These are phyloP conservation scores for Oligia strigilis DNA, from an alignment of 2,888 invertebrate genomes.

Conservation along the genomic window DNA sequence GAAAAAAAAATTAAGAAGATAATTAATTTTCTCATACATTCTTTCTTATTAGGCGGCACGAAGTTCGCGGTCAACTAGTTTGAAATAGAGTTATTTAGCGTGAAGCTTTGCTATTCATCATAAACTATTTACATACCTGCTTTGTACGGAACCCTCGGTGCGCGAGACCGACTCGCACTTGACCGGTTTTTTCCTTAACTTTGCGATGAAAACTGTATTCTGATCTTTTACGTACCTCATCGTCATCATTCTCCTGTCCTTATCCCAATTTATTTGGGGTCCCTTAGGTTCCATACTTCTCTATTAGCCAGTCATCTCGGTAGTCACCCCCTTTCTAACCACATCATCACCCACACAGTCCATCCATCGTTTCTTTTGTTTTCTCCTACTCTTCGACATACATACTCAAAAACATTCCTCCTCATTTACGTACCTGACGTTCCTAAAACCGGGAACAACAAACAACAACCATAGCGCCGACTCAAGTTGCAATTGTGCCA, in stretches of 20 bases:
- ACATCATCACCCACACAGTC: no score
- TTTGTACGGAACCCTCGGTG: no score
- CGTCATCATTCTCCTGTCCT: neutral
- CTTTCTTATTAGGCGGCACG: no score
- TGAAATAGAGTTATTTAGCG: constrained; percentile 7
- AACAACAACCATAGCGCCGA: no score
- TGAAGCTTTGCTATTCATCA: neutral
- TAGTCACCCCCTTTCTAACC: neutral
- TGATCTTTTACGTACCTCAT: neutral
- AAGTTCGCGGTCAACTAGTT: neutral
- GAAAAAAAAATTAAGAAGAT: no score
- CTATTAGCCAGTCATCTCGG: neutral
- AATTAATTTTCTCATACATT: no score
- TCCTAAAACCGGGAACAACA: no score
- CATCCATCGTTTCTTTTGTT: no score
- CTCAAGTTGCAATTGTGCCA: neutral
- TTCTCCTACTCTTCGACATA: neutral
- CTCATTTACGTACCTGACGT: neutral
- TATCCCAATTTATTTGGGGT: neutral
- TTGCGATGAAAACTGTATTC: neutral
- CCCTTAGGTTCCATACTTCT: neutral
- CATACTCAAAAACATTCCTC: neutral
- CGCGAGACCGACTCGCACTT: no score
- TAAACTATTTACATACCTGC: no score
- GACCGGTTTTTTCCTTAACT: neutral